Percentiles rank a stretch among this genome's conserved stretches.
phyloP scores from a whole-genome alignment of 2,797 vertebrate genomes.

The Etheostoma perlongum region DNA sequence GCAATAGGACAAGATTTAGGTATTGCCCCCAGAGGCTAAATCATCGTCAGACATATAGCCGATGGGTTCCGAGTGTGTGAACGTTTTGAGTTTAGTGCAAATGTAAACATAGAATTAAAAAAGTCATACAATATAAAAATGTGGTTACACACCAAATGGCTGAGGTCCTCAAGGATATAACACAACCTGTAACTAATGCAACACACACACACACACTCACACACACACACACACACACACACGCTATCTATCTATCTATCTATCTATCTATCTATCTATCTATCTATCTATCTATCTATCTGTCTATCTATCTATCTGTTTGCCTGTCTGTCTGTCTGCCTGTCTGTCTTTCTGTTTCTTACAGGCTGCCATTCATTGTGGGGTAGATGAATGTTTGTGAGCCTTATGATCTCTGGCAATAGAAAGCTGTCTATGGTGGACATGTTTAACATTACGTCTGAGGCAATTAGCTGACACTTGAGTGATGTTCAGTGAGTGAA shows the following conservation, averaged over 20 bases:
- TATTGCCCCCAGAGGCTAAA: too few relatives aligned
- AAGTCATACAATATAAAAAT: neutral
- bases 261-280: too few relatives aligned
- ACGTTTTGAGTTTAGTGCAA: neutral
- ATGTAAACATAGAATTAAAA: neutral
- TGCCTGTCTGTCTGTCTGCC: slow-evolving; percentile 33
- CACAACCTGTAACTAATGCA: neutral
- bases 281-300: neutral
- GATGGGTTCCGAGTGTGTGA: too few relatives aligned
- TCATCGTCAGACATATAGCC: too few relatives aligned
- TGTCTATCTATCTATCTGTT: neutral
- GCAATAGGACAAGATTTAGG: too few relatives aligned
- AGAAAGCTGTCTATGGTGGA: slow-evolving; percentile 44
- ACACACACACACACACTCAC: neutral
- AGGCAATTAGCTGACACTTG: slow-evolving; percentile 44
- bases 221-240: neutral
- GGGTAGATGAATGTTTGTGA: slow-evolving; percentile 39
- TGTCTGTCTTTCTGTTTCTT: slow-evolving; percentile 37
- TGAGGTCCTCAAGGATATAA: too few relatives aligned
- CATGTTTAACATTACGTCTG: slow-evolving; percentile 36
- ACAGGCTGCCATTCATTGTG: slow-evolving; percentile 38
- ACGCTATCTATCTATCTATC: too few relatives aligned
- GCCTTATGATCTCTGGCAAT: slow-evolving; percentile 32
- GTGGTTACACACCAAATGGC: neutral
- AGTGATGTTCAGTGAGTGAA: slow-evolving; percentile 20